These are phyloP conservation scores for Tribolium madens DNA, from an alignment of 1,140 invertebrate genomes.

Conservation along the genomic window DNA sequence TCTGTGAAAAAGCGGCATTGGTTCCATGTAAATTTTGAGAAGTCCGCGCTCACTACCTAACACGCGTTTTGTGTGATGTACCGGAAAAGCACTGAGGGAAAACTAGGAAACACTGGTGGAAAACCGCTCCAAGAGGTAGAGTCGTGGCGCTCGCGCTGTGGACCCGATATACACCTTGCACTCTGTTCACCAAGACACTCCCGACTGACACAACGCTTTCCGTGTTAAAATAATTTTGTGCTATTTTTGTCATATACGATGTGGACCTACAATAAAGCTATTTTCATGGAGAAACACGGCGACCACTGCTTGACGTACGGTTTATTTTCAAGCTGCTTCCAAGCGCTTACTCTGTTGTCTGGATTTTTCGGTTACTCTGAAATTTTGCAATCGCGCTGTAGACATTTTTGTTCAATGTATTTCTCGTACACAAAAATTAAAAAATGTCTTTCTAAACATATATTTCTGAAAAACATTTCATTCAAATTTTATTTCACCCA, in stretches of 20 bases:
- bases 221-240: slow-evolving; percentile 45
- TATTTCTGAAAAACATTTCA: too few species aligned
- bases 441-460: too few species aligned
- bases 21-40: slow-evolving; percentile 44
- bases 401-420: too few species aligned
- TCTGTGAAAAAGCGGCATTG: slow-evolving; percentile 54
- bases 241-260: slow-evolving; percentile 47
- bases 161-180: slow-evolving; percentile 41
- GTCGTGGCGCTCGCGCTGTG: slow-evolving; percentile 40
- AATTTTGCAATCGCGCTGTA: too few species aligned
- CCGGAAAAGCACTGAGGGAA: slow-evolving; percentile 56
- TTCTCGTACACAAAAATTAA: too few species aligned
- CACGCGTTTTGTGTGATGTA: slow-evolving; percentile 26
- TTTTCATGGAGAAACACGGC: slow-evolving; percentile 25
- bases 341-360: not conserved
- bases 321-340: slow-evolving; percentile 28
- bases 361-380: not conserved
- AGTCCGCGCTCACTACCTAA: slow-evolving; percentile 22
- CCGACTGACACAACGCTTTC: slow-evolving; percentile 49
- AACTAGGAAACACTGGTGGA: slow-evolving; percentile 53
- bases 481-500: too few species aligned
- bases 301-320: slow-evolving; percentile 23
- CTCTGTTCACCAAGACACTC: slow-evolving; percentile 29
- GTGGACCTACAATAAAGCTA: slow-evolving; percentile 35
- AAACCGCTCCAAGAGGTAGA: slow-evolving; percentile 51